Base-by-base conservation (phyloP, 2,113 vertebrate genomes). In the Eurystomus gularis region DNA sequence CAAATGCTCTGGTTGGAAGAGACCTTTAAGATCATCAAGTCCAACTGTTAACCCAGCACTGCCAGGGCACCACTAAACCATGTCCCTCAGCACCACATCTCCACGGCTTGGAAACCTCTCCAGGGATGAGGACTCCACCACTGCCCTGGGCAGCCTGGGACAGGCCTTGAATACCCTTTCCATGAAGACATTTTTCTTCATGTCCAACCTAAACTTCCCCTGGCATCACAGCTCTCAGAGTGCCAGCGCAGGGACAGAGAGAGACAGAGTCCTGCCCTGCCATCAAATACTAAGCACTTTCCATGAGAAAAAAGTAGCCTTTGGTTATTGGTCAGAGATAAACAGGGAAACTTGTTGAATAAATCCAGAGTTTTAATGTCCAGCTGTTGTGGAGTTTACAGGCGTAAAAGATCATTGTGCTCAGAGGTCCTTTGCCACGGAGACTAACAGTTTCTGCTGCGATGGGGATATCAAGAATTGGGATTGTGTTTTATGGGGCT, bases 401-500 rank as follows among this genome's bases (percentile, higher is more conserved):
- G 77, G 52, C 65, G 46, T 88, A 91, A 95, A 95, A 60, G 92
- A 82, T 94, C 71, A 93, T 82, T n/a, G 72, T 52, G 88, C 90
- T 96, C 2, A 1, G 77, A 86, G 92, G 80, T 68, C 82, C 65
- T 64, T 7, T 61, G 92, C 90, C 81, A 72, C 80, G 8, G 94
- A 88, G 86, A 87, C 69, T 55, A 46, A 91, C 93, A 86, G 79
- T 79, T 93, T 37, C 23, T 92, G 92, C 83, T 82, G 92, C 94
- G 44, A n/a, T 0, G 76, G 82, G 92, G 61, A 79, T 26, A 78
- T 94, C 90, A 82, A 61, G 94, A 24, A 10, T 33, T 26, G 77
- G 88, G 90, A 48, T 72, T 71, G 91, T 92, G 77, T 77, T 96
- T 95, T 93, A 92, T 81, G 60, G 72, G 76, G n/a, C 61, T 89